phyloP scores from a whole-genome alignment of 2,113 vertebrate species.

The Garra rufa region DNA sequence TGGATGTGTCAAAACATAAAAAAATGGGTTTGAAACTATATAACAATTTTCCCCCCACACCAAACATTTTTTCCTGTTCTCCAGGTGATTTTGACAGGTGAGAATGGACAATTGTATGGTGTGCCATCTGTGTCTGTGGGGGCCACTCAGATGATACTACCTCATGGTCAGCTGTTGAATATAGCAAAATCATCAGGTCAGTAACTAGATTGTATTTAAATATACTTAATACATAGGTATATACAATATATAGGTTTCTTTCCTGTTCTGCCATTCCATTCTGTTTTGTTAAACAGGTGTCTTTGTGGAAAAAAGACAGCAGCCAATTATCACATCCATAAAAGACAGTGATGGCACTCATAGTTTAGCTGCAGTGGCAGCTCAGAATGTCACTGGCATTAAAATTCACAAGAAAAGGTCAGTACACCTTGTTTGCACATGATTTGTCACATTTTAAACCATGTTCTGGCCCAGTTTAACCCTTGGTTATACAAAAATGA shows the following conservation, averaged over 20 bases:
- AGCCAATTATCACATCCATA: conserved; percentile 70
- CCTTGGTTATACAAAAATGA: background rate
- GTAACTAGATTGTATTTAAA: background rate
- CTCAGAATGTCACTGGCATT: conserved; percentile 62
- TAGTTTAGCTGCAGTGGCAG: conserved; percentile 70
- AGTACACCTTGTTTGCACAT: conserved; percentile 58
- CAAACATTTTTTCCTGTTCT: background rate
- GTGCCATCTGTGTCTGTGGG: conserved; percentile 79
- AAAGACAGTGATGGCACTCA: conserved; percentile 67
- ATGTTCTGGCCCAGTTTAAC: background rate
- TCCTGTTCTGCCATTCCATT: background rate
- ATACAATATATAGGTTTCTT: background rate
- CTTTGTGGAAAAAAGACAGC: conserved; percentile 70
- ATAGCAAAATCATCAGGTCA: conserved; percentile 66
- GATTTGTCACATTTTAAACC: background rate
- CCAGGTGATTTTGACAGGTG: conserved; percentile 76
- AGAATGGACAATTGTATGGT: conserved; percentile 78
- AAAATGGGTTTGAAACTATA: background rate
- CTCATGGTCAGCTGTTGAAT: conserved; percentile 76
- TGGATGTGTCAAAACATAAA: background rate
- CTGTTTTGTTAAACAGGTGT: conserved; percentile 62
- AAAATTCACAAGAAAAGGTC: conserved; percentile 73
- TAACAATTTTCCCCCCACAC: background rate
- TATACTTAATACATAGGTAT: too few species aligned
- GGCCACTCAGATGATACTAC: conserved; percentile 78